Evolutionary conservation across 2,797 vertebrate species (phyloP).

Genomic region (Pseudochirops corinnae): DNA sequence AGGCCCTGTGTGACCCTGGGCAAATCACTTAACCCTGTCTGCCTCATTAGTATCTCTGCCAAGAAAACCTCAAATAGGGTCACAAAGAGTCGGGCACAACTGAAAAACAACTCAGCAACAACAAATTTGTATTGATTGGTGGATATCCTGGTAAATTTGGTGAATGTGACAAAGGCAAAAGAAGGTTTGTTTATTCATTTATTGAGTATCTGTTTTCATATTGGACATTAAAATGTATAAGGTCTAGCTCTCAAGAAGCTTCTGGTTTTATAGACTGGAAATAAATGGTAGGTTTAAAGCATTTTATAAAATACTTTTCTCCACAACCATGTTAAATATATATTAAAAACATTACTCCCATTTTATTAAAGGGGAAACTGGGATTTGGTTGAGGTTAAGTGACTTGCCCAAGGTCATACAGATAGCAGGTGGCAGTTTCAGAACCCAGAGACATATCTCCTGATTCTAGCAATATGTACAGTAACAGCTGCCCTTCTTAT

Average conservation of each 20-base stretch:
- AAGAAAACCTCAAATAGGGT: background rate
- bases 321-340: slow-evolving; percentile 21
- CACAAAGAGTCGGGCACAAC: background rate
- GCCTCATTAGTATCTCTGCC: background rate
- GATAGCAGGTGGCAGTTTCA: background rate
- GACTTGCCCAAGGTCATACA: background rate
- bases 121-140: background rate
- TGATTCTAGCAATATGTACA: background rate
- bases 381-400: slow-evolving; percentile 9
- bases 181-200: background rate
- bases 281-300: background rate
- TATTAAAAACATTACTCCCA: background rate
- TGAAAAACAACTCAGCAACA: background rate
- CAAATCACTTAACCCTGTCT: background rate
- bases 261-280: background rate
- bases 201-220: background rate
- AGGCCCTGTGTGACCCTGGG: slow-evolving; percentile 13
- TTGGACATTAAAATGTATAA: background rate
- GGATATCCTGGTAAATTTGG: background rate
- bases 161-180: background rate
- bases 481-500: background rate
- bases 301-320: slow-evolving; percentile 12
- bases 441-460: background rate
- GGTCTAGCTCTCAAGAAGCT: background rate
- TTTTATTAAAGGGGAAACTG: slow-evolving; percentile 30